phyloP scores from a whole-genome alignment of 2,888 invertebrate genomes.

The Diloba caeruleocephala region DNA sequence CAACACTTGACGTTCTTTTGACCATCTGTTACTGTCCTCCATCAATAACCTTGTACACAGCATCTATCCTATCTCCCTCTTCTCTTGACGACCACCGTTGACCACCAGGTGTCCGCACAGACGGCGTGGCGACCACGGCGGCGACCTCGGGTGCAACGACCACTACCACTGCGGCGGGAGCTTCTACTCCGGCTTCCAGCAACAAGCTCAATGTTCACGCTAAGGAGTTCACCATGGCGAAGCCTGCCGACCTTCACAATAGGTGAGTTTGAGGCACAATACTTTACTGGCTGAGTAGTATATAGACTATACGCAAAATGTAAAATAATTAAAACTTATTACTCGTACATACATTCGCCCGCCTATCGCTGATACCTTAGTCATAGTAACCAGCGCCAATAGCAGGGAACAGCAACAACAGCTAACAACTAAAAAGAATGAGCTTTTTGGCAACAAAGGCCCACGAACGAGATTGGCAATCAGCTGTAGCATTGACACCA shows the following conservation, averaged over 20 bases:
- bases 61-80: conserved; percentile 81
- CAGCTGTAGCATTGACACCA: too few species aligned
- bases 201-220: conserved; percentile 96
- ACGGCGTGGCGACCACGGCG: conserved; percentile 82
- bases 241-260: conserved; percentile 87
- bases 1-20: conserved; percentile 6
- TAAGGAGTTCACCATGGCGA: conserved; percentile 96
- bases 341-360: too few species aligned
- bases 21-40: conserved; percentile 46
- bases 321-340: too few species aligned
- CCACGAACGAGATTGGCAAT: background rate
- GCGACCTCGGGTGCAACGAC: conserved; percentile 51
- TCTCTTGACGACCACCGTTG: conserved; percentile 85
- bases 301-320: too few species aligned
- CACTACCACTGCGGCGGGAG: conserved; percentile 67
- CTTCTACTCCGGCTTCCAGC: conserved; percentile 64
- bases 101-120: conserved; percentile 90
- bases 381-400: too few species aligned
- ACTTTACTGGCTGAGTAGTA: too few species aligned
- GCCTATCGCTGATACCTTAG: too few species aligned
- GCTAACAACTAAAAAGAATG: too few species aligned
- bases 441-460: too few species aligned
- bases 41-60: conserved; percentile 54
- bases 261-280: conserved; percentile 75
- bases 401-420: too few species aligned